Base-by-base conservation (phyloP, 2,888 invertebrate species). In the Ectemnius cavifrons region DNA sequence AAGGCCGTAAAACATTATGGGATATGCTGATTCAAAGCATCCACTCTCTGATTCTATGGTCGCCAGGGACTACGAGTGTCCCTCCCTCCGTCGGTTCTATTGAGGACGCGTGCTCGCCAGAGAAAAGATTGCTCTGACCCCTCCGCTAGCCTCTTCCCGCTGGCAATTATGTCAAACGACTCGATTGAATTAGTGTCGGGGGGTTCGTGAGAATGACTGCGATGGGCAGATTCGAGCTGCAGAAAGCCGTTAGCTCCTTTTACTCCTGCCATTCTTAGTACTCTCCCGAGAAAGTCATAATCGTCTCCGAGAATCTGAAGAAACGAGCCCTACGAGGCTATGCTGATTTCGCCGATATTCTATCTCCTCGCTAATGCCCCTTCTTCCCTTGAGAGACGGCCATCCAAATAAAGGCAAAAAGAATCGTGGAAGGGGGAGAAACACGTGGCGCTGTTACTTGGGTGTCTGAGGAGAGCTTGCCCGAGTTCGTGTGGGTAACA, bases 331-430 rank as follows among this genome's bases (percentile, higher is more conserved):
- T 45, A 62, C 45, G 63, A 63, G 68, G 73, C 74, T 59, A 75
- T 63, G 67, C 78, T 68, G 71, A 75, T 79, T 75, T 70, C 56
- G 75, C 18, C 61, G 71, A 71, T 74, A 71, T 56, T 66, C 66
- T 67, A 67, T 63, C 58, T 67, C 20, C 62, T 27, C 58, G 47
- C 52, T 18, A 37, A 37, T 37, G 37, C 37, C 8, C 37, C 8
- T 6, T 52, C 52, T 11, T 14, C 18, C 23, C 52, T 14, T 52
- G 52, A 14, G 52, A 52, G 14, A 4, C n/a, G 1, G 52, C 4
- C 8, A 6, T 14, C 4, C 4, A 52, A 16, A 52, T 52, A 52
- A 16, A 2, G 52, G 16, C 14, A 13, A 13, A 52, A 52, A 52
- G 16, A 52, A 52, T 6, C 52, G 13, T 5, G 16, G 16, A 52